Conservation (phyloP, 1,140 invertebrate species). For the Arion vulgaris region DNA sequence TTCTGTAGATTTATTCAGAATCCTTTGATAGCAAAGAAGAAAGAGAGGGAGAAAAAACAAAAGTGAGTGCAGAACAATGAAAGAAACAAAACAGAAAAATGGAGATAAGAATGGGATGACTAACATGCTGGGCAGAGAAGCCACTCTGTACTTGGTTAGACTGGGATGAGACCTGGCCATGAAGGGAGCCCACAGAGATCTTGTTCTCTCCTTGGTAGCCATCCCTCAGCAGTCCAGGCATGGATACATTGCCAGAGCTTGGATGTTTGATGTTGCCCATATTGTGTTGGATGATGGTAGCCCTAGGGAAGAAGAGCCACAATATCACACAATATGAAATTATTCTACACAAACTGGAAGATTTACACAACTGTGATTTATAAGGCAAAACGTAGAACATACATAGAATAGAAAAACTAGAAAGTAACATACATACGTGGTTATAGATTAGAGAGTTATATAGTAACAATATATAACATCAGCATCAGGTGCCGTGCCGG, state of each 20-base stretch:
- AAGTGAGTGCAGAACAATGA: background rate
- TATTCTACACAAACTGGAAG: no score
- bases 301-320: slow-evolving; percentile 75
- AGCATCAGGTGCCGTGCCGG: no score
- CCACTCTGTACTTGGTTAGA: slow-evolving; percentile 90
- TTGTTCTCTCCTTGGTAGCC: slow-evolving; percentile 83
- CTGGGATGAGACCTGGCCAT: slow-evolving; percentile 89
- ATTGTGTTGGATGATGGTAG: slow-evolving; percentile 83
- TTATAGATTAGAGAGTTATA: no score
- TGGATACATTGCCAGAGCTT: slow-evolving; percentile 87
- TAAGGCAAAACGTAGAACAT: no score
- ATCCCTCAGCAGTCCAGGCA: slow-evolving; percentile 93
- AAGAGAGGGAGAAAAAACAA: no score
- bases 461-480: no score
- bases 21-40: no score
- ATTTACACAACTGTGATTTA: no score
- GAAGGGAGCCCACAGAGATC: slow-evolving; percentile 87
- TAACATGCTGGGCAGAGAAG: slow-evolving; percentile 74
- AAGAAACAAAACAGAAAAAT: background rate
- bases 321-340: no score
- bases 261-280: slow-evolving; percentile 66
- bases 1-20: no score
- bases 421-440: no score
- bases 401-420: no score
- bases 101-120: slow-evolving; percentile 15